Evolutionary conservation across 2,888 invertebrate species (phyloP), one percentile per base, ranked within the genome.

Genomic region (Orchesellides sinensis): DNA sequence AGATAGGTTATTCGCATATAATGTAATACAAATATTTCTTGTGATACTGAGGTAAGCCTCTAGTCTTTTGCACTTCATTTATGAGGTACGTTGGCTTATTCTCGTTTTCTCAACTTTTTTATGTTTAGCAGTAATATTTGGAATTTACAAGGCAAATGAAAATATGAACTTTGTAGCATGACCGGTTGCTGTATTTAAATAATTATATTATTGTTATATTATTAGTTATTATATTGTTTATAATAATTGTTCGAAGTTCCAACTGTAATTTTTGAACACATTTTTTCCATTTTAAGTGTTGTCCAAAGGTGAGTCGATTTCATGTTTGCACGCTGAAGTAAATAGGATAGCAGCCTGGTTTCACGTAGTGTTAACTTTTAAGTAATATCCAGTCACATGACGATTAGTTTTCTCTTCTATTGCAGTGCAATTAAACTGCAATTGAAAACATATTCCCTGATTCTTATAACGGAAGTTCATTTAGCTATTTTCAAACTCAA

Each of bases 21-120:
- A 35, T 54, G 54, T 54, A 47, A 61, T 70, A 79, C 78, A 79
- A 79, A 79, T 79, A 79, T 59, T 79, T 68, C 69, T 70, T 79
- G 78, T 79, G 78, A 79, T 79, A 79, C 61, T 63, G 78, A 52
- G 70, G 63, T 65, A 69, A 70, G 78, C 70, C 78, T 79, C 78
- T 79, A 79, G 78, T 79, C 78, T 63, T 70, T 23, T 35, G 29
- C 14, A 63, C 70, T 70, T 70, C 61, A 21, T 32, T 61, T 23
- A 19, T 52, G 69, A 69, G 69, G 70, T 61, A 63, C n/a, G n/a
- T n/a, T n/a, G 56, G 56, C 75, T 75, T 66, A 45, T 52, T 45
- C 66, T 66, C 17, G 29, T 75, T 66, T 66, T 66, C 54, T 66
- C 65, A 66, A 54, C 66, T n/a, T 75, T 75, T 75, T 75, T 66